Base-by-base conservation (phyloP, 1,140 invertebrate genomes). In the Bombus ignitus region DNA sequence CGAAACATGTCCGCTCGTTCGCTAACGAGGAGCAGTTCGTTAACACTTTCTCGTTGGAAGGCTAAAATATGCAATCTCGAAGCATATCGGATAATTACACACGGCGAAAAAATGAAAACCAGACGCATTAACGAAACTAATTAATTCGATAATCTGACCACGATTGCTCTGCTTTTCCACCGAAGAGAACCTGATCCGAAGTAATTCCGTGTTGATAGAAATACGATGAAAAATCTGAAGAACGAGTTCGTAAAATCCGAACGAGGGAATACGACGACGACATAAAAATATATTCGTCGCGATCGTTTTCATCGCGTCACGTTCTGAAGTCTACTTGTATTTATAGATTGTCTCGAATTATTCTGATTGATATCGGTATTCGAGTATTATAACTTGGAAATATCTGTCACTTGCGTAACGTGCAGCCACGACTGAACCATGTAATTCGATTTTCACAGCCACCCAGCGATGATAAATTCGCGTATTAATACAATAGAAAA, bases 361-460 rank as follows among this genome's bases (percentile, higher is more conserved):
- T 66, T 66, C 37, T 59, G 78, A 86, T 86, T 70, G 37, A 78
- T 86, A 88, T 81, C n/a, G 13, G 25, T 66, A 59, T 47, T 73
- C 47, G 35, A 76, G 83, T 32, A 71, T 81, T 53, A 77, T 57
- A 81, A 85, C 74, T 53, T 81, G 66, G 74, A 85, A 85, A 85
- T 85, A 85, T 85, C 62, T 73, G 28, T 9, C 32, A n/a, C 25
- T 85, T 81, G 53, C 78, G 59, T 81, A 74, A 84, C 13, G 68
- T 42, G 2, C 2, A 22, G 18, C n/a, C 12, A 3, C 44, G 25
- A 3, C 35, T 47, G 10, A 74, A 53, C 65, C 32, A 73, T 62
- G 53, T n/a, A 71, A 71, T 59, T 71, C 65, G 42, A 15, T 9
- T 68, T 25, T 2, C 75, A 22, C 37, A 9, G 47, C 25, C 59